phyloP scores from a whole-genome alignment of 2,113 vertebrate genomes.

The Rhabdomys dilectus region DNA sequence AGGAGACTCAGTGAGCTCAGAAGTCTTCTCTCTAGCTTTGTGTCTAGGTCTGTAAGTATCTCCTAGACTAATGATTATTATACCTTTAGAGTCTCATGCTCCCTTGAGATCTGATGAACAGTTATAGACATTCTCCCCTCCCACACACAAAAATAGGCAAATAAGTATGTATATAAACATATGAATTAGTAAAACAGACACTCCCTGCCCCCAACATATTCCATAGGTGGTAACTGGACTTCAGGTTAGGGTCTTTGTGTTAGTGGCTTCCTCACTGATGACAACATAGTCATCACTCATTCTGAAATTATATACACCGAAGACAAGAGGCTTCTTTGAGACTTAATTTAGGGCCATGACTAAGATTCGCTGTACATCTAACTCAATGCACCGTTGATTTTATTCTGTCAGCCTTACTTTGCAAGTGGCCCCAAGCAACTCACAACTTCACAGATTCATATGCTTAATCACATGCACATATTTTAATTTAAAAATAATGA shows the following conservation, averaged over 20 bases:
- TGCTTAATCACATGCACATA: constrained; percentile 76
- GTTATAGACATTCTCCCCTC: neutral
- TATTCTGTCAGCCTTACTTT: constrained; percentile 70
- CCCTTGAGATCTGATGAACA: neutral
- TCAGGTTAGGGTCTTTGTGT: constrained; percentile 50
- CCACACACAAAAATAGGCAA: neutral
- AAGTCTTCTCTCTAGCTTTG: neutral
- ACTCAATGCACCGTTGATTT: constrained; percentile 66
- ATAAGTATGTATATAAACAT: neutral
- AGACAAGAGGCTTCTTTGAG: constrained; percentile 58
- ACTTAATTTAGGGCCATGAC: constrained; percentile 69
- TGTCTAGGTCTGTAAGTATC: neutral
- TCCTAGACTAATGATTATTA: constrained; percentile 5
- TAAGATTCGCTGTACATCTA: constrained; percentile 60
- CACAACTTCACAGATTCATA: constrained; percentile 66
- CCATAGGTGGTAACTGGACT: neutral
- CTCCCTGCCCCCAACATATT: neutral
- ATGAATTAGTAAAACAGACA: constrained; percentile 8
- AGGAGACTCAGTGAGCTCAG: neutral
- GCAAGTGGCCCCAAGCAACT: constrained; percentile 71
- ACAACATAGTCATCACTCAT: constrained; percentile 23
- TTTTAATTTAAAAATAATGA: constrained; percentile 70
- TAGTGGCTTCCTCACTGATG: constrained; percentile 38
- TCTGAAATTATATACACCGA: constrained; percentile 53
- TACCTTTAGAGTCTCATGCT: neutral